phyloP scores from a whole-genome alignment of 2,113 vertebrate genomes.

The Pachyramphus minor region DNA sequence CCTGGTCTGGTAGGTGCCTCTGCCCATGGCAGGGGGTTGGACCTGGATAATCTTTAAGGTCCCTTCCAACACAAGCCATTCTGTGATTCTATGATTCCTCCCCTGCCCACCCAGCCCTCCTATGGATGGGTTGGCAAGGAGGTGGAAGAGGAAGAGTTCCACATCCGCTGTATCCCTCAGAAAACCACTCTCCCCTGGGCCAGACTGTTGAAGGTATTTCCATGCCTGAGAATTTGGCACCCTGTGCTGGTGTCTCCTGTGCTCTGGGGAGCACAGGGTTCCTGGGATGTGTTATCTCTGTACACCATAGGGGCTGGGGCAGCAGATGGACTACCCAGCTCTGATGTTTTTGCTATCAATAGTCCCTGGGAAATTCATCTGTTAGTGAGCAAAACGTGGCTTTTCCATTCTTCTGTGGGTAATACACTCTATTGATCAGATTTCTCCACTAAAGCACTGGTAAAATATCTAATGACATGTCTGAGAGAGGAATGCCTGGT shows the following conservation, averaged over 20 bases:
- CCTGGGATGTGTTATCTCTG: not conserved
- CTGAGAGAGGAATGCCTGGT: not conserved
- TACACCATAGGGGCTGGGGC: not conserved
- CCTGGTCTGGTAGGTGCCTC: no score
- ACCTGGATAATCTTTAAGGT: not conserved
- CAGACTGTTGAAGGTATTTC: not conserved
- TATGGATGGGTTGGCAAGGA: not conserved
- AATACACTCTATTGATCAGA: constrained; percentile 27
- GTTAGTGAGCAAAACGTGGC: not conserved
- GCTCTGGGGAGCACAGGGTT: not conserved
- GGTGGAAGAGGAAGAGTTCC: not conserved
- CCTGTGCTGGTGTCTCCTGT: not conserved
- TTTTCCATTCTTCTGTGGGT: not conserved
- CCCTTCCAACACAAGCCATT: not conserved
- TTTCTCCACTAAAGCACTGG: not conserved
- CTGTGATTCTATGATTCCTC: not conserved
- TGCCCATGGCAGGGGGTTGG: not conserved
- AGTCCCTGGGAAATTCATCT: not conserved
- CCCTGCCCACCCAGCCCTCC: not conserved
- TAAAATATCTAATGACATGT: constrained; percentile 9
- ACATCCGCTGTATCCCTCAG: not conserved
- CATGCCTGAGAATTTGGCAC: not conserved
- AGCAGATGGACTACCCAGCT: not conserved
- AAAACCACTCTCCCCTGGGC: not conserved
- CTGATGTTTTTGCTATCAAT: not conserved